phyloP scores from a whole-genome alignment of 2,113 vertebrate species.

The Tetrao urogallus region DNA sequence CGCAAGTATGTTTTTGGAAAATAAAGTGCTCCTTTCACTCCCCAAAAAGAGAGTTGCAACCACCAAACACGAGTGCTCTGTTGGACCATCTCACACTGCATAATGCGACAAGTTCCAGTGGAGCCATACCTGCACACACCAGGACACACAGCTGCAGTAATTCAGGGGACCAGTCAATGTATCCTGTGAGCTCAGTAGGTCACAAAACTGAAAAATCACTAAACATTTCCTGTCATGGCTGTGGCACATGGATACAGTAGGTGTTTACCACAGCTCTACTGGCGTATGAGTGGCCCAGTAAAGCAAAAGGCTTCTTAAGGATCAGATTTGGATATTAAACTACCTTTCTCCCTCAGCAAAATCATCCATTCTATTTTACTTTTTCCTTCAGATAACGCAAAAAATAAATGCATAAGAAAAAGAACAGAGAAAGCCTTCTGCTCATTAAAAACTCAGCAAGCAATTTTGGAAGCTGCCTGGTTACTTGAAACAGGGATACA shows the following conservation, averaged over 20 bases:
- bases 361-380: not conserved
- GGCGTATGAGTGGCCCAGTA: not conserved
- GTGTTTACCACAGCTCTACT: not conserved
- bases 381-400: not conserved
- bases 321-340: not conserved
- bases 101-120: not conserved
- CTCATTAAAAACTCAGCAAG: not conserved
- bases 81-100: not conserved
- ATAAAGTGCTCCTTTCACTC: not conserved
- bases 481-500: not conserved
- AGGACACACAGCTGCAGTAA: too few relatives aligned
- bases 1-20: not conserved
- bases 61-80: not conserved
- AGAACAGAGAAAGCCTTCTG: not conserved
- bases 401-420: not conserved
- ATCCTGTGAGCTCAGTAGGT: too few relatives aligned
- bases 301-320: not conserved
- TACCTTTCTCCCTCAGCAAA: not conserved
- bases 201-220: not conserved
- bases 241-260: not conserved
- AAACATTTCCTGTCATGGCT: not conserved
- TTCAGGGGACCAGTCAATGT: not conserved
- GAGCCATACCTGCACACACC: not conserved
- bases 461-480: not conserved
- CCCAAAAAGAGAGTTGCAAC: not conserved